Evolutionary conservation across 64 coral and sea anemone genomes (phyloP), one percentile per base, ranked within the genome.

Genomic region (Porites lutea): DNA sequence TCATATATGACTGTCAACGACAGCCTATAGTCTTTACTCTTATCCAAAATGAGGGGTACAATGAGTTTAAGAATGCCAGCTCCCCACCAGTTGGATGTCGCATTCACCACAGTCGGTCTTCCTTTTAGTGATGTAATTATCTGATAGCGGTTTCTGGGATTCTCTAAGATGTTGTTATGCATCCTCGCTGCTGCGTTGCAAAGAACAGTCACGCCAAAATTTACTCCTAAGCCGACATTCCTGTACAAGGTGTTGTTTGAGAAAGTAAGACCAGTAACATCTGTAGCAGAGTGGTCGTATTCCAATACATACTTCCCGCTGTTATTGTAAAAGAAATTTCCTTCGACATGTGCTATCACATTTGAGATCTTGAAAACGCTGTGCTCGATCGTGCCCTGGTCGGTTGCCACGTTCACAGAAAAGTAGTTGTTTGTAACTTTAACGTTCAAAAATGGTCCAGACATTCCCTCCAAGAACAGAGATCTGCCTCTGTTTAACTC

Each of bases 251-350:
- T 89, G 51, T 96, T 96, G 27, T 88, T 82, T 51, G 51, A 9
- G 74, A 87, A 96, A 1, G 8, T 65, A 49, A 93, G 86, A 59
- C 64, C 85, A n/a, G 59, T 44, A 15, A 16, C 52, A 5, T 3
- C 19, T 9, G 77, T 11, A 46, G 52, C 37, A 43, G 78, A 50
- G 11, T 71, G 86, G 2, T 77, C 27, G 64, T 96, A 96, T 13
- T 93, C 72, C 37, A 96, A 55, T 4, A 86, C 88, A 57, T 70
- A 70, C 2, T 71, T 72, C 0, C 95, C 95, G 53, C 79, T 71
- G 63, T 96, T 96, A 59, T 93, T 90, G 63, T 82, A 96, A 52
- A 96, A 92, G 59, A 96, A 83, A 64, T 96, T 96, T 19, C 86
- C 67, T 48, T 61, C 15, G 59, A 92, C 19, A 49, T 71, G 65